Evolutionary conservation across 2,888 invertebrate genomes (phyloP).

Genomic region (Ypsolopha scabrella): DNA sequence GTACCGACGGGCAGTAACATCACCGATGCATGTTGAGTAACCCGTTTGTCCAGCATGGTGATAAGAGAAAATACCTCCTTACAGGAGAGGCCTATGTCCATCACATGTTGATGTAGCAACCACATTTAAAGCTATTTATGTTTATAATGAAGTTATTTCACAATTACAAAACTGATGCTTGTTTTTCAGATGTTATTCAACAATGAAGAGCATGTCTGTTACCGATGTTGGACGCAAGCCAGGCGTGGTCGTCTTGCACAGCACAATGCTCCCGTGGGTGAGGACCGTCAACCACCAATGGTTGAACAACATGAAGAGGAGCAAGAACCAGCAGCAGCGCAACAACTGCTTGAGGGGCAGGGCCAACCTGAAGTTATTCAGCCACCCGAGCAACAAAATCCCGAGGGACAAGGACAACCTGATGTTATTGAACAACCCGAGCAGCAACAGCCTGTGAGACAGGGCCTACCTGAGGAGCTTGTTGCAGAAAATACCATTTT

Average conservation of each 20-base stretch:
- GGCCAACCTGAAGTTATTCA: not conserved
- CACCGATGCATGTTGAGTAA: no score
- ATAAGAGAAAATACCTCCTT: no score
- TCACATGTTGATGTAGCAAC: no score
- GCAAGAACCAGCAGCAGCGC: conserved; percentile 1
- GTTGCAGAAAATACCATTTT: conserved; percentile 3
- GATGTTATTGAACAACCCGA: not conserved
- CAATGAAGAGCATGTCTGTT: conserved; percentile 5
- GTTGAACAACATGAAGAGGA: not conserved
- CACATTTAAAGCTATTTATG: no score
- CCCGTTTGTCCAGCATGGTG: no score
- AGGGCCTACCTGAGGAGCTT: not conserved
- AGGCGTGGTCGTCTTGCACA: conserved; percentile 3
- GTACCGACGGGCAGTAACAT: no score
- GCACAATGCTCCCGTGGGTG: not conserved
- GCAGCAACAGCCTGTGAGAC: no score
- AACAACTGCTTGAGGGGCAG: conserved; percentile 2
- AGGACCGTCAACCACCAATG: not conserved
- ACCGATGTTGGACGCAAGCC: conserved; percentile 7
- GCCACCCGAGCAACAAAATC: conserved; percentile 4
- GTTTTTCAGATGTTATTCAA: conserved; percentile 5
- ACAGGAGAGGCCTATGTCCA: no score
- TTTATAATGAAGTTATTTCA: no score
- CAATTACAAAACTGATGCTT: not conserved
- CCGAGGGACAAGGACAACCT: conserved; percentile 1